These are phyloP conservation scores for Pheosia gnoma DNA, from an alignment of 2,888 invertebrate species.

Conservation along the genomic window DNA sequence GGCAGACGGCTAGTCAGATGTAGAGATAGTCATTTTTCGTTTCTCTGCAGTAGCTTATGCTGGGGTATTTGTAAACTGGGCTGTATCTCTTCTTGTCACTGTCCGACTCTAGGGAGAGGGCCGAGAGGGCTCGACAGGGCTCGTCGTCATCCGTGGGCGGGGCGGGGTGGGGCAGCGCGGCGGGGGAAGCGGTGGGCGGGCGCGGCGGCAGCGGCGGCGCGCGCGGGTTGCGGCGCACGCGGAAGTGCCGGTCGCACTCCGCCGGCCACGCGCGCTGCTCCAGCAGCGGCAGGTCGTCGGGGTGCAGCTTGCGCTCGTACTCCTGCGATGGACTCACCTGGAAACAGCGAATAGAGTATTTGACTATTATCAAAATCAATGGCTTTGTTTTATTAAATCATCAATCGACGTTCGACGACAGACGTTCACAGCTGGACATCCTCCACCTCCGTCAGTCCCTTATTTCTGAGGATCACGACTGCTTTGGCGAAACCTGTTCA, in stretches of 20 bases:
- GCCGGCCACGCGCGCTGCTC: conserved; percentile 91
- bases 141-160: conserved; percentile 61
- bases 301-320: conserved; percentile 94
- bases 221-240: conserved; percentile 92
- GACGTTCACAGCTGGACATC: no score
- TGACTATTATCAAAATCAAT: no score
- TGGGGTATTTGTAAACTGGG: conserved; percentile 79
- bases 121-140: conserved; percentile 70
- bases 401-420: no score
- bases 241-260: conserved; percentile 90
- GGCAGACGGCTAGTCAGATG: conserved; percentile 67
- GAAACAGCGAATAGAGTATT: conserved; percentile 22
- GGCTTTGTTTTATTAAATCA: no score
- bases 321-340: conserved; percentile 90
- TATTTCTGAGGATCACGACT: no score
- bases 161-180: conserved; percentile 66
- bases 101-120: conserved; percentile 74
- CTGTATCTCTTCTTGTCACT: conserved; percentile 72
- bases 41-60: conserved; percentile 74
- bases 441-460: no score
- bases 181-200: conserved; percentile 56
- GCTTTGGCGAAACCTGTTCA: no score
- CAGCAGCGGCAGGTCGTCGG: conserved; percentile 92
- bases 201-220: conserved; percentile 89
- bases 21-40: conserved; percentile 79